Evolutionary conservation across 1,140 invertebrate species (phyloP).

Genomic region (Ridgeia piscesae): DNA sequence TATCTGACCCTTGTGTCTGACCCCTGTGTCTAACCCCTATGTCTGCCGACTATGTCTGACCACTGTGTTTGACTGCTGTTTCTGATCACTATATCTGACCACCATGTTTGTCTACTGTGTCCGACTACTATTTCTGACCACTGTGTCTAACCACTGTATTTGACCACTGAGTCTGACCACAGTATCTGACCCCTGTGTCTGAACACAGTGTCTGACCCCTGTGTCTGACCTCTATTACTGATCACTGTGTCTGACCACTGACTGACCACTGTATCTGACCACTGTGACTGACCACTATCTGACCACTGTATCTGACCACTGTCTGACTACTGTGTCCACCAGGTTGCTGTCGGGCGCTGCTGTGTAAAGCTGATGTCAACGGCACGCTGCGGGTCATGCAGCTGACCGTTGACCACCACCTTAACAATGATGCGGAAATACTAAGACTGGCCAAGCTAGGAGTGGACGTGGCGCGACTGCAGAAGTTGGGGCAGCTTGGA

Average conservation of each 20-base stretch:
- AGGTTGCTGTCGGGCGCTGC: conserved; percentile 65
- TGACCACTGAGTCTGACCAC: too few species aligned
- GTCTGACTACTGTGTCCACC: background rate
- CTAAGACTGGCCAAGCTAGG: conserved; percentile 72
- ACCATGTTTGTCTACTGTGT: too few species aligned
- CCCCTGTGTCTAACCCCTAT: background rate
- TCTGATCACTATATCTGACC: too few species aligned
- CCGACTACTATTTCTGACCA: too few species aligned
- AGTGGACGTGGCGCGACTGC: conserved; percentile 58
- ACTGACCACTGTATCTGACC: background rate
- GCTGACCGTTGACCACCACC: conserved; percentile 79
- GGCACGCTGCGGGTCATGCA: conserved; percentile 79
- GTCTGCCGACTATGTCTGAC: background rate
- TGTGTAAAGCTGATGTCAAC: conserved; percentile 79
- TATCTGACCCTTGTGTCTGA: background rate
- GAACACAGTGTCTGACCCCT: background rate
- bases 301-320: background rate
- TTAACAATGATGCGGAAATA: conserved; percentile 81
- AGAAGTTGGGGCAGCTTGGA: conserved; percentile 61
- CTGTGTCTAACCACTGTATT: too few species aligned
- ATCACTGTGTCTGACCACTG: background rate
- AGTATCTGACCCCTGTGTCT: background rate
- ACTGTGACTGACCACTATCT: background rate
- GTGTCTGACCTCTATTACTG: background rate
- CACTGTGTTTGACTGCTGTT: too few species aligned